Evolutionary conservation across 1,140 invertebrate genomes (phyloP).

Genomic region (Protaetia brevitarsis): DNA sequence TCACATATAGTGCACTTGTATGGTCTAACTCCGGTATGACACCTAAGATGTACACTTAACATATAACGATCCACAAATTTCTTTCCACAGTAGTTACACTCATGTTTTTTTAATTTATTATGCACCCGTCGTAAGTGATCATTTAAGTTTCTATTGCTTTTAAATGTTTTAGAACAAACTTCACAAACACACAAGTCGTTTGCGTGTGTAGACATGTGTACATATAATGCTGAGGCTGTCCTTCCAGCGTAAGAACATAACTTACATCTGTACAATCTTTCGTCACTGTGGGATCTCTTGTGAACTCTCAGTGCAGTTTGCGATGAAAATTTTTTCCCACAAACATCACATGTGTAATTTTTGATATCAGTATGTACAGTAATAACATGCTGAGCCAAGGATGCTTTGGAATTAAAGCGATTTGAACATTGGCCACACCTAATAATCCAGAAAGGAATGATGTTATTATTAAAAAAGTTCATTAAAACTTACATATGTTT

Average conservation of each 20-base stretch:
- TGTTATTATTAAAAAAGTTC: neutral
- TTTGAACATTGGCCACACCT: conserved; percentile 35
- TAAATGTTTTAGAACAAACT: conserved; percentile 40
- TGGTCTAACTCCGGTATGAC: conserved; percentile 35
- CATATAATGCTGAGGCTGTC: conserved; percentile 36
- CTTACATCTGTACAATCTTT: conserved; percentile 58
- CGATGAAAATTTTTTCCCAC: conserved; percentile 55
- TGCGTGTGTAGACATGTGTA: conserved; percentile 38
- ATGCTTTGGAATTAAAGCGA: conserved; percentile 29
- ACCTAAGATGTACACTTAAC: conserved; percentile 34
- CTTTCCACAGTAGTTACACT: conserved; percentile 37
- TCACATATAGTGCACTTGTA: conserved; percentile 33
- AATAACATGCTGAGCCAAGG: conserved; percentile 31
- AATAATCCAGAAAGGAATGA: conserved; percentile 19
- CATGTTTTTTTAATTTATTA: conserved; percentile 33
- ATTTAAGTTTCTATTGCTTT: conserved; percentile 35
- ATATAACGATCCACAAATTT: conserved; percentile 39
- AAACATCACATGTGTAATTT: conserved; percentile 49
- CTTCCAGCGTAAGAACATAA: conserved; percentile 52
- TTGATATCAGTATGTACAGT: conserved; percentile 34
- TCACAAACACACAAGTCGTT: conserved; percentile 36
- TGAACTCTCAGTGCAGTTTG: conserved; percentile 64
- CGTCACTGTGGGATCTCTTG: conserved; percentile 69
- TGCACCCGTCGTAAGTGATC: conserved; percentile 38
- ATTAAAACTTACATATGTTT: conserved; percentile 3